phyloP scores from a whole-genome alignment of 2,113 vertebrate genomes.

The Syrmaticus mikado region DNA sequence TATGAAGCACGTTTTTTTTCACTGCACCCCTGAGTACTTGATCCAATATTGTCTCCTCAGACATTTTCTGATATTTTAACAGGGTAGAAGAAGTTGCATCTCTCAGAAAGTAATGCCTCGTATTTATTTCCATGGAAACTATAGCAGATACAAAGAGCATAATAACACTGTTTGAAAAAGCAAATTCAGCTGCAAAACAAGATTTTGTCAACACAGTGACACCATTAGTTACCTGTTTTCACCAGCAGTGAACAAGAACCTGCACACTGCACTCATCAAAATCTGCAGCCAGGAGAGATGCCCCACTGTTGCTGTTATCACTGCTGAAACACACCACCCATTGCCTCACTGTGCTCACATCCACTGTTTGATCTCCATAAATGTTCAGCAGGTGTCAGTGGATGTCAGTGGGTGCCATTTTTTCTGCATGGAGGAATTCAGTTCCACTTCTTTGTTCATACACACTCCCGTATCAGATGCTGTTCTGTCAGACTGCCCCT shows the following conservation, averaged over 20 bases:
- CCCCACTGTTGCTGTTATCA: background rate
- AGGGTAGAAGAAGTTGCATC: background rate
- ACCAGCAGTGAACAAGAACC: background rate
- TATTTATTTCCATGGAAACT: background rate
- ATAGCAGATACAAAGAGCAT: background rate
- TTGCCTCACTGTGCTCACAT: background rate
- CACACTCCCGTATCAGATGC: too few species aligned
- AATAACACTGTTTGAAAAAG: background rate
- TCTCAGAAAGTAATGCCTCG: background rate
- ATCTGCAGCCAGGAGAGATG: background rate
- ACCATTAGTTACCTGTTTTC: background rate
- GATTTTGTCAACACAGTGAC: background rate
- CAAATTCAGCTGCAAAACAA: background rate
- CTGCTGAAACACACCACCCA: background rate
- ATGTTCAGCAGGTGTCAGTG: background rate
- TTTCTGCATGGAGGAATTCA: background rate
- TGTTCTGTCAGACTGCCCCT: background rate
- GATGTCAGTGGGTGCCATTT: background rate
- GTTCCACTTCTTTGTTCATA: background rate
- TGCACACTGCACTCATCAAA: background rate
- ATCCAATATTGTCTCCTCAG: background rate
- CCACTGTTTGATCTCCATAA: background rate
- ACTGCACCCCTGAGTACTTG: background rate
- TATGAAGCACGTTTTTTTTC: background rate
- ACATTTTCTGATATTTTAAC: background rate